Percentiles rank a stretch among this genome's conserved stretches.
Conservation (phyloP, 2,888 invertebrate species). For the Rhagium mordax region DNA sequence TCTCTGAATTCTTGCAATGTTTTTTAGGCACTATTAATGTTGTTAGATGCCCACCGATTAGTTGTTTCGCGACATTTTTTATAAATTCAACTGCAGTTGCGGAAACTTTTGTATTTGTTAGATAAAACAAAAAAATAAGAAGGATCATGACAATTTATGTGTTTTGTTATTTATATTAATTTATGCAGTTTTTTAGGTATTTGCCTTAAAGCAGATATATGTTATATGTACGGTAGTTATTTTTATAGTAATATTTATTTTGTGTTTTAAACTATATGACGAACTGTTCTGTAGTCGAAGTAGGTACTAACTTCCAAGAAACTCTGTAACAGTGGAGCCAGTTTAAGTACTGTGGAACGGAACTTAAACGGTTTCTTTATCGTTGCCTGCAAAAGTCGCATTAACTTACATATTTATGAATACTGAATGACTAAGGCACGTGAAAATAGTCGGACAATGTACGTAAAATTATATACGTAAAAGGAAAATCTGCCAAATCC, state of each 20-base stretch:
- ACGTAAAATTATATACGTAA: too few species aligned
- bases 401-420: too few species aligned
- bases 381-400: too few species aligned
- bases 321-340: not conserved
- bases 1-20: constrained; percentile 38
- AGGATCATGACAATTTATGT: constrained; percentile 51
- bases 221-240: constrained; percentile 39
- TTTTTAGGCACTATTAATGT: constrained; percentile 38
- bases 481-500: too few species aligned
- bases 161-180: constrained; percentile 48
- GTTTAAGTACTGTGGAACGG: not conserved
- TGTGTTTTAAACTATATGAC: constrained; percentile 30
- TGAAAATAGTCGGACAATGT: too few species aligned
- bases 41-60: constrained; percentile 33
- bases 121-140: constrained; percentile 27
- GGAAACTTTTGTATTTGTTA: constrained; percentile 30
- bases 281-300: constrained; percentile 45
- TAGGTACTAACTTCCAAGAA: not conserved
- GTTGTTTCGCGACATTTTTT: constrained; percentile 26
- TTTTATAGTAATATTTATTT: constrained; percentile 38
- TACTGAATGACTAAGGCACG: too few species aligned
- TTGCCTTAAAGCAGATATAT: constrained; percentile 41
- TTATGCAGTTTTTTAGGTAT: constrained; percentile 43
- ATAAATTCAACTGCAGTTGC: constrained; percentile 35
- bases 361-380: not conserved